Base-by-base conservation (phyloP, 2,888 invertebrate species). In the Neoscelio sp. region DNA sequence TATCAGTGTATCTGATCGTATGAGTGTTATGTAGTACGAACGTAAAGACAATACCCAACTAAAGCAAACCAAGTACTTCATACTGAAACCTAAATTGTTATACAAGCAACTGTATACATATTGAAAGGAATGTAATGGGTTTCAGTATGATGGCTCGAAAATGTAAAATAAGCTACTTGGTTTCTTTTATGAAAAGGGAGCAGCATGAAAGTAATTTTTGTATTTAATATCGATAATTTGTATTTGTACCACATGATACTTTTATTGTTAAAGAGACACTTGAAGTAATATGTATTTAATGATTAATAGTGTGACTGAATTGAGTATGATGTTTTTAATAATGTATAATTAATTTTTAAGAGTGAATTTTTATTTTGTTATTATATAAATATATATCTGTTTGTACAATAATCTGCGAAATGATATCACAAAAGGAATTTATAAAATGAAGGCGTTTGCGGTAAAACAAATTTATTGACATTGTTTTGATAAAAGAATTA, bases 291-390 rank as follows among this genome's bases (percentile, higher is more conserved):
- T 56, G 50, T 78, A 75, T 50, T 71, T 58, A 75, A 75, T 58
- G 74, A 80, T 78, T 81, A 85, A 85, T 82, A 82, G 86, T 86
- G 88, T 87, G 88, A 86, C 86, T 83, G 86, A 84, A 83, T 86
- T 56, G 82, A 68, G 83, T 30, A 82, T 78, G 80, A 85, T 86
- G 88, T 89, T 87, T 86, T 86, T 78, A 78, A 73, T 68, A 74
- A 67, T 86, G 82, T 84, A 85, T 81, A 85, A 83, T 83, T 82
- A 82, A 84, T 83, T 84, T 82, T 71, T 65, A 40, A 85, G 85
- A 84, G 86, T 79, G 85, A 82, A 87, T 87, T 86, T 86, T 85
- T 87, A 86, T 83, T 85, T 88, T 88, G 88, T 89, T 90, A 87
- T 84, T 86, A 84, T 86, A 85, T 87, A 85, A 85, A 86, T 87